Evolutionary conservation across 2,888 invertebrate genomes (phyloP), one percentile per base, ranked within the genome.

Genomic region (Lottia scabra): DNA sequence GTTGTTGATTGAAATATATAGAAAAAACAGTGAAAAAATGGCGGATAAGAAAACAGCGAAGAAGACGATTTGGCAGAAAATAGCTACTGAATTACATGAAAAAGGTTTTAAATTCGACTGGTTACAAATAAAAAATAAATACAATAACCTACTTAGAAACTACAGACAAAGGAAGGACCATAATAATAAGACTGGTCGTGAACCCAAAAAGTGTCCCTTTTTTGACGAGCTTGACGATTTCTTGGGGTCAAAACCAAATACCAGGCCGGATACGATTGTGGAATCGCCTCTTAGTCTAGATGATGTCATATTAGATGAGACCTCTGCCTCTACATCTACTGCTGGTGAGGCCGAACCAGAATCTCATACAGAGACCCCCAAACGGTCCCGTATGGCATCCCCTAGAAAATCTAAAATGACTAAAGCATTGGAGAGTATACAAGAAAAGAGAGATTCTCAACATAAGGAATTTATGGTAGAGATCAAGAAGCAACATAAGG

Each of bases 181-280:
- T 48, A 48, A 48, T 16, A 48, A 48, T 48, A 48, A 48, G 19
- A 48, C 48, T 48, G 48, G 48, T 48, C 48, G 48, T 48, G 48
- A 48, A 48, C 48, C 48, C 19, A 48, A 30, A 48, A 48, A 48
- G 48, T 48, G 48, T 48, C 48, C 19, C 19, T 48, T 16, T 48
- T 48, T 48, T 48, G 48, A 48, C 48, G 48, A 48, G 16, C 48
- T 48, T 19, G 48, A 48, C 16, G 48, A 48, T 48, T 48, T 48
- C 15, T 16, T 48, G 1, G 48, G 48, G 16, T 16, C 48, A 16
- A 48, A 48, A 48, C 48, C 48, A 48, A 48, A 48, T 48, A 48
- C 48, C 8, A 48, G 48, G 16, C 48, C 48, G 13, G 48, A 48
- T 16, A 48, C 19, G 6, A 48, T 48, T 48, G 48, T 48, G 48